Percentiles rank a stretch among this genome's conserved stretches.
Evolutionary conservation across 2,888 invertebrate species (phyloP).

Genomic region (Acrobasis suavella): DNA sequence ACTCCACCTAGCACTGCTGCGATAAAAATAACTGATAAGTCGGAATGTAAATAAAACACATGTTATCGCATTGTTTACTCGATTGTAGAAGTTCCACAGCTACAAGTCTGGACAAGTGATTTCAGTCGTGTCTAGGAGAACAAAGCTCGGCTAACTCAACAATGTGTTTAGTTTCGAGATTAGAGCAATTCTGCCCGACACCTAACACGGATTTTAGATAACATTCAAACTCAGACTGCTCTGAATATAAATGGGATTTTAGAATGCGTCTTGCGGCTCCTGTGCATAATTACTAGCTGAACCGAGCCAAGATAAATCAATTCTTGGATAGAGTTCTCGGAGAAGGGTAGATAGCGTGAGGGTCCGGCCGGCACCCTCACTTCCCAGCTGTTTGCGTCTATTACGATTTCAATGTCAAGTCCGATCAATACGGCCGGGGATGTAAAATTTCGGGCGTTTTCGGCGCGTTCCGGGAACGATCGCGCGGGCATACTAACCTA

Average conservation of each 20-base stretch:
- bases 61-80: slow-evolving; percentile 13
- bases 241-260: slow-evolving; percentile 82
- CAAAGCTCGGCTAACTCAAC: slow-evolving; percentile 75
- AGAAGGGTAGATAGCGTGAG: slow-evolving; percentile 55
- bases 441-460: slow-evolving; percentile 77
- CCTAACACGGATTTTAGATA: slow-evolving; percentile 82
- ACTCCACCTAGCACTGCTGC: slow-evolving; percentile 1
- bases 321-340: slow-evolving; percentile 44
- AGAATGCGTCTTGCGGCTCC: slow-evolving; percentile 72
- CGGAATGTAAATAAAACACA: slow-evolving; percentile 11
- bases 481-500: slow-evolving; percentile 78
- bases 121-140: slow-evolving; percentile 48
- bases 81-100: slow-evolving; percentile 22
- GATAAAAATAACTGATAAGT: slow-evolving; percentile 20
- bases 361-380: slow-evolving; percentile 67
- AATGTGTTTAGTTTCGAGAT: slow-evolving; percentile 81
- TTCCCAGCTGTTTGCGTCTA: slow-evolving; percentile 78
- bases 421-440: slow-evolving; percentile 80
- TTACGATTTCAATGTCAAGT: slow-evolving; percentile 81
- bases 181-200: slow-evolving; percentile 78
- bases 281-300: slow-evolving; percentile 72
- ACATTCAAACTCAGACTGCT: slow-evolving; percentile 79
- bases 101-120: slow-evolving; percentile 37
- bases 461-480: slow-evolving; percentile 76
- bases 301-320: slow-evolving; percentile 58